phyloP scores from a whole-genome alignment of 2,888 invertebrate species.

The Liodrosophila aerea region DNA sequence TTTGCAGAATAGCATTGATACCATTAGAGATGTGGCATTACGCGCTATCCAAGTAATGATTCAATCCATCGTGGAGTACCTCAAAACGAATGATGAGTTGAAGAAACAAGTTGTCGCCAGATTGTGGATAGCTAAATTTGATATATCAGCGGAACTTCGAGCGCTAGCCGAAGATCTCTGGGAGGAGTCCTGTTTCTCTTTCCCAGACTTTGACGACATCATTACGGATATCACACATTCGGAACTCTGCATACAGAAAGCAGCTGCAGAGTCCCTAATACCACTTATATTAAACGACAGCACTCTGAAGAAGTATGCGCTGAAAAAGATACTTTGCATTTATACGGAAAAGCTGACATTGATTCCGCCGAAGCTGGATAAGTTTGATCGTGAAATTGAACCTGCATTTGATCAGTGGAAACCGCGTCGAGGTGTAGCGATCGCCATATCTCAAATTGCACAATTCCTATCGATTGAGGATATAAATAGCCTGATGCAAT shows the following conservation, averaged over 20 bases:
- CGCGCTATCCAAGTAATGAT: constrained; percentile 87
- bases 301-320: constrained; percentile 84
- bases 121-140: constrained; percentile 92
- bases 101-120: constrained; percentile 87
- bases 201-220: constrained; percentile 82
- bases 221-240: constrained; percentile 90
- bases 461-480: constrained; percentile 85
- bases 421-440: constrained; percentile 93
- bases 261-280: constrained; percentile 91
- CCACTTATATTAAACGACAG: constrained; percentile 85
- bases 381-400: constrained; percentile 94
- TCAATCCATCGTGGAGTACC: constrained; percentile 84
- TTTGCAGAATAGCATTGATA: constrained; percentile 87
- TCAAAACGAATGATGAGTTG: constrained; percentile 36
- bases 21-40: constrained; percentile 91
- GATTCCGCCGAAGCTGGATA: constrained; percentile 93
- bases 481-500: constrained; percentile 88
- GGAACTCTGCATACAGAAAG: constrained; percentile 91
- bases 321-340: constrained; percentile 87
- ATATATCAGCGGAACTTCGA: constrained; percentile 89
- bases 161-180: constrained; percentile 86
- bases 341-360: constrained; percentile 91
- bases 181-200: constrained; percentile 84
- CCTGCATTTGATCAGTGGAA: constrained; percentile 95
- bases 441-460: constrained; percentile 91